Base-by-base conservation (phyloP, 1,140 invertebrate genomes). In the Drosophila burlai region DNA sequence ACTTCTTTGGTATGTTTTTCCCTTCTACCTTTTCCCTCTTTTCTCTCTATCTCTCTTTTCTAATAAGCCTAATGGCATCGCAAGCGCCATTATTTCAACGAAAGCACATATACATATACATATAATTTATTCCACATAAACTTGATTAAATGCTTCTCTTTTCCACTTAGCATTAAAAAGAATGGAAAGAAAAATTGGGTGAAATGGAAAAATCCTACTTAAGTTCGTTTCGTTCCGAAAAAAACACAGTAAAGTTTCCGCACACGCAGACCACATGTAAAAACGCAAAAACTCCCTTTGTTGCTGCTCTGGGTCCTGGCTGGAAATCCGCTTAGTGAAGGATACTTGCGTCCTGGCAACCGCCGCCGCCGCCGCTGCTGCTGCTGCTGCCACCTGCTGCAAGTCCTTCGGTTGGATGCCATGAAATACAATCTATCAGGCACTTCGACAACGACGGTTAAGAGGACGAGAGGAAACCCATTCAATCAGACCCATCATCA, bases 401-500 rank as follows among this genome's bases (percentile, higher is more conserved):
- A 49, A 59, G 76, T 62, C 47, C 43, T 64, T 31, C 31, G 38
- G n/a, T 11, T 4, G 18, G 34, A 43, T 62, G 68, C 73, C 72
- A 67, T 82, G 73, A 76, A 75, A 69, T 83, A 84, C 78, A 90
- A 89, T 89, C 83, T 76, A 84, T 90, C 78, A 80, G 63, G 57
- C 76, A 79, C 55, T 80, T 79, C 31, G 57, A 31, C 47, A 46
- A 55, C 34, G 21, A 38, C 13, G 8, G 34, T 4, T 16, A 42
- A 11, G 18, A 29, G 4, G 26, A 36, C 18, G 13, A 54, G 13
- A 36, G 31, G 31, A 60, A 72, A 61, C 80, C 78, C 78, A 79
- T 90, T 89, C 85, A 89, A 89, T 89, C 85, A 85, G 61, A 76
- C 46, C 58, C 21, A 64, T 60, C 85, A 89, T 89, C 85, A 90